Conservation (phyloP, 2,113 vertebrate genomes). For the Tragelaphus scriptus region DNA sequence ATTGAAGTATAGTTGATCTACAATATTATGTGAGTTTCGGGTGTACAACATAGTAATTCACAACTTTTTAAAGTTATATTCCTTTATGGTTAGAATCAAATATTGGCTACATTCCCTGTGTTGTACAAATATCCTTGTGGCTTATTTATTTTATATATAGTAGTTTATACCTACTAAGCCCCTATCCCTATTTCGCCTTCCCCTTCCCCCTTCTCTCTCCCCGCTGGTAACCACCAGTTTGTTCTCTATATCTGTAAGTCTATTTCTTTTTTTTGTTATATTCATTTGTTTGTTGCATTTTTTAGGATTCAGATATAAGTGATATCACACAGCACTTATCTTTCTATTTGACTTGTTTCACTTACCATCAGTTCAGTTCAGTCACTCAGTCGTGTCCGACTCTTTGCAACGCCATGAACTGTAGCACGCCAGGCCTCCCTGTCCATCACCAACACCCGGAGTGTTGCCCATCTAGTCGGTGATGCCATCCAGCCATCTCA, state of each 20-base stretch:
- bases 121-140: neutral
- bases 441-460: neutral
- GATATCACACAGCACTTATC: neutral
- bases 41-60: neutral
- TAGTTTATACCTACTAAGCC: neutral
- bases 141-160: neutral
- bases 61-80: neutral
- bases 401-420: neutral
- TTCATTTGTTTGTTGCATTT: neutral
- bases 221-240: neutral
- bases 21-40: neutral
- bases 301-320: neutral
- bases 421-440: neutral
- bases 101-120: neutral
- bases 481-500: neutral
- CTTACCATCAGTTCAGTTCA: neutral
- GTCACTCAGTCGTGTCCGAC: neutral
- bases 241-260: neutral
- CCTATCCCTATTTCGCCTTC: neutral
- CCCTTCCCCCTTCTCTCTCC: neutral
- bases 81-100: neutral
- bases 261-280: neutral
- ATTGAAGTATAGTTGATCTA: neutral
- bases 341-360: neutral
- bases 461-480: fast-evolving